Evolutionary conservation across 2,113 vertebrate genomes (phyloP), one percentile per base, ranked within the genome.

Genomic region (Chaetops frenatus): DNA sequence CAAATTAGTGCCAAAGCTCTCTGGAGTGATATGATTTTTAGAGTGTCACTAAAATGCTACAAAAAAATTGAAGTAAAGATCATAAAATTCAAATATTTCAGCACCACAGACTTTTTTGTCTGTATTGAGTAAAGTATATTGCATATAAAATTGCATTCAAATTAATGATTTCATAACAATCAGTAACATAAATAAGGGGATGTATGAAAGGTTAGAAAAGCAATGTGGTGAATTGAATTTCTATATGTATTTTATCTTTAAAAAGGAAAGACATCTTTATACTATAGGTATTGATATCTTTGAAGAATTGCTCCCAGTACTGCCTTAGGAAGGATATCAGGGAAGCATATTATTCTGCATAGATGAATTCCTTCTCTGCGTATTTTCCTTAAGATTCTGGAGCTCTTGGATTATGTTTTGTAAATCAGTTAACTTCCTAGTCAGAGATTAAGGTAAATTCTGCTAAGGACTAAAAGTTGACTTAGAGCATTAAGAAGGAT

Each of bases 401-500:
- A 98, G 98, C 98, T 98, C 98, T 95, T 96, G 98, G 98, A 98
- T 98, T 98, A 98, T 98, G 98, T 98, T 98, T 98, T 99, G 98
- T 98, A 98, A 98, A 99, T 98, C 98, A 98, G 98, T 97, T 97
- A 98, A 98, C 98, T 99, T 99, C 98, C 98, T 98, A 98, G 98
- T 98, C 98, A 99, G 99, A 99, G 99, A 99, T 99, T 99, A 99
- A 99, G 98, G 98, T 99, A 99, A 98, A 99, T 98, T 99, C 98
- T 99, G 98, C 99, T 99, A 99, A 99, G 98, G 99, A 99, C 99
- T 99, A 98, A 98, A 99, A 99, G 99, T 99, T 99, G 99, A 99
- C 99, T 99, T 99, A 99, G 97, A 98, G 99, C 98, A 99, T 99
- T 99, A 99, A 99, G 98, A 98, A 98, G 99, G 99, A 99, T 99